Percentiles rank a stretch among this genome's conserved stretches.
These are phyloP conservation scores for Heliconius sara DNA, from an alignment of 2,888 invertebrate genomes.

Conservation along the genomic window DNA sequence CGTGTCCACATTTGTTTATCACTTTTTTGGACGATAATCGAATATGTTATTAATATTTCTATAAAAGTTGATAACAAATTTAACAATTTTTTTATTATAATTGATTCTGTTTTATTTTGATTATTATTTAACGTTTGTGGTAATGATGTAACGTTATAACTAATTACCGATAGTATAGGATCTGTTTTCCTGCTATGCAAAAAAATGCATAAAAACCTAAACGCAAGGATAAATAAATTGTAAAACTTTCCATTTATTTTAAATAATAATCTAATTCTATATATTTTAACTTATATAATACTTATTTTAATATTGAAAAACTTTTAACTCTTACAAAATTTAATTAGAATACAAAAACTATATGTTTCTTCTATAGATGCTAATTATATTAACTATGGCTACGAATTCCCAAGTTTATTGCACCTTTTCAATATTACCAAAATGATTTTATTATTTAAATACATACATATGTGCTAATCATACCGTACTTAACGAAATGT, in stretches of 20 bases:
- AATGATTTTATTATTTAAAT: not conserved
- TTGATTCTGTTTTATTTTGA: not conserved
- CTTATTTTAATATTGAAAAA: too few species aligned
- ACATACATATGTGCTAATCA: slow-evolving; percentile 2
- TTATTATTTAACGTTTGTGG: too few species aligned
- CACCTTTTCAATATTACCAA: not conserved
- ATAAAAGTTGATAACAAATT: not conserved
- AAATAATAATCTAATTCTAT: too few species aligned
- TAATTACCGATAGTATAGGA: too few species aligned
- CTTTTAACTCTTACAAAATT: too few species aligned
- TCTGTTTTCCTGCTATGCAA: too few species aligned
- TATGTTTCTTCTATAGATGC: not conserved
- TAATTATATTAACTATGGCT: not conserved
- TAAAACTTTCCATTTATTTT: too few species aligned
- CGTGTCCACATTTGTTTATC: not conserved
- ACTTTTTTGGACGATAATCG: not conserved
- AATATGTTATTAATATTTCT: not conserved
- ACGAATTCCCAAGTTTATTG: not conserved
- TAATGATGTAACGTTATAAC: too few species aligned
- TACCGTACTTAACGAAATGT: slow-evolving; percentile 5
- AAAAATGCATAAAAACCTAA: too few species aligned
- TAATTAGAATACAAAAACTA: too few species aligned
- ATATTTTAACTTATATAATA: too few species aligned
- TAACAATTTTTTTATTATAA: not conserved
- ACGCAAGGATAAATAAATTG: too few species aligned